Conservation (phyloP, 1,140 invertebrate species). For the Pseudomyrmex concolor region DNA sequence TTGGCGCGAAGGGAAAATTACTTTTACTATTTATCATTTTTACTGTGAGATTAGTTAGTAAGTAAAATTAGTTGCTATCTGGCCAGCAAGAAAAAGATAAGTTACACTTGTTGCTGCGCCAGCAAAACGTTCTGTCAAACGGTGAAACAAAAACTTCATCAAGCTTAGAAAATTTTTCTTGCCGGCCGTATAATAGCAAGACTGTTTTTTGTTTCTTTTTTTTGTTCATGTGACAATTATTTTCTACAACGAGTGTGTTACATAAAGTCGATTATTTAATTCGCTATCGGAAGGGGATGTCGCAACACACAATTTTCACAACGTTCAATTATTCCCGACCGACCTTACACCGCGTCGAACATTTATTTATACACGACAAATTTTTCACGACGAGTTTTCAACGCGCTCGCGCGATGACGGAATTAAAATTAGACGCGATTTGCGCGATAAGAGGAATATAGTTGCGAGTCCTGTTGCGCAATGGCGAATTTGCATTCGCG, state of each 20-base stretch:
- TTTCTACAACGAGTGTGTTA: no score
- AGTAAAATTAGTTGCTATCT: no score
- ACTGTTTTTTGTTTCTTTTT: no score
- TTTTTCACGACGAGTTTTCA: constrained; percentile 21
- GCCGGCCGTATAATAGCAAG: no score
- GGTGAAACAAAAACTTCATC: no score
- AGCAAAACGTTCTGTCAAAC: no score
- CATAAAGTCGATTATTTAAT: neutral
- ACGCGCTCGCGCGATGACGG: neutral
- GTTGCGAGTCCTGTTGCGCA: constrained; percentile 29
- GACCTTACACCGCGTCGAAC: neutral
- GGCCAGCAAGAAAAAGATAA: no score
- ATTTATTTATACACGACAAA: constrained; percentile 45
- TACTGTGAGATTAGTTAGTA: no score
- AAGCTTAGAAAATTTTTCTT: no score
- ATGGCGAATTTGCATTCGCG: constrained; percentile 45
- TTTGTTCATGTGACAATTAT: neutral
- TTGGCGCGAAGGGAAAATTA: no score
- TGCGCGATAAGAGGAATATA: constrained; percentile 36
- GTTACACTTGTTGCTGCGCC: no score
- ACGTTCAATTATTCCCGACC: constrained; percentile 8
- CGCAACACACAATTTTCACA: neutral
- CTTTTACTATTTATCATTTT: no score
- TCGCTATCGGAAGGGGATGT: neutral
- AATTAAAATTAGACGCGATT: constrained; percentile 46